phyloP scores from a whole-genome alignment of 2,113 vertebrate genomes.

The Ceyx cyanopectus region DNA sequence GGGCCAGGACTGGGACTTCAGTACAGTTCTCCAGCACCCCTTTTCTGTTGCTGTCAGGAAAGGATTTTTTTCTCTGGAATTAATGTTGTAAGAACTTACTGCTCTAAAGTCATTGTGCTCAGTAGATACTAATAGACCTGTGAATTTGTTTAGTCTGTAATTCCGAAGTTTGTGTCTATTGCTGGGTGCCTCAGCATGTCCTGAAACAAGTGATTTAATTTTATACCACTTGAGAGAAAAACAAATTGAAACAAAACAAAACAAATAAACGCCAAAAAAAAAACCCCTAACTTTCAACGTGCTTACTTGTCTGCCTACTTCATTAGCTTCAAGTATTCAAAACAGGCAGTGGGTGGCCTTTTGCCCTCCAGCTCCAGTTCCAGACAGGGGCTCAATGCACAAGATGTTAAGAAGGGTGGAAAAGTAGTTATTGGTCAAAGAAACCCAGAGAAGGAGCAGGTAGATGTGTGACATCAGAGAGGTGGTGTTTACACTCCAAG shows the following conservation, averaged over 20 bases:
- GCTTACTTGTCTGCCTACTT: not conserved
- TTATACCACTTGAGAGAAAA: not conserved
- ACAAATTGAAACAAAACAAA: too few relatives aligned
- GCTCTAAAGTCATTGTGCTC: not conserved
- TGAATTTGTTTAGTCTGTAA: not conserved
- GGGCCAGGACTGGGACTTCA: too few relatives aligned
- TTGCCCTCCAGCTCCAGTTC: not conserved
- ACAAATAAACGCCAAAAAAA: not conserved
- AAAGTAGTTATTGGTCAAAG: not conserved
- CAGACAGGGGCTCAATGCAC: not conserved
- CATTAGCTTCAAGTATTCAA: not conserved
- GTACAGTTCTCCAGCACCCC: too few relatives aligned
- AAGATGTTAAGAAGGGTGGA: not conserved
- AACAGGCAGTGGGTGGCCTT: not conserved
- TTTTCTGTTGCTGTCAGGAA: too few relatives aligned
- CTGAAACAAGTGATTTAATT: conserved; percentile 1
- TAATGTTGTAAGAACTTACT: not conserved
- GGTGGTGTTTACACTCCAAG: not conserved
- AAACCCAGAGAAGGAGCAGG: not conserved
- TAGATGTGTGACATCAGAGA: not conserved
- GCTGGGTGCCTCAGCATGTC: not conserved
- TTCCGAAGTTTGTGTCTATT: not conserved
- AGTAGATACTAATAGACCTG: not conserved
- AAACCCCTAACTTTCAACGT: not conserved
- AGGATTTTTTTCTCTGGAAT: not conserved